Conservation (phyloP, 2,113 vertebrate species). For the Trachemys scripta region DNA sequence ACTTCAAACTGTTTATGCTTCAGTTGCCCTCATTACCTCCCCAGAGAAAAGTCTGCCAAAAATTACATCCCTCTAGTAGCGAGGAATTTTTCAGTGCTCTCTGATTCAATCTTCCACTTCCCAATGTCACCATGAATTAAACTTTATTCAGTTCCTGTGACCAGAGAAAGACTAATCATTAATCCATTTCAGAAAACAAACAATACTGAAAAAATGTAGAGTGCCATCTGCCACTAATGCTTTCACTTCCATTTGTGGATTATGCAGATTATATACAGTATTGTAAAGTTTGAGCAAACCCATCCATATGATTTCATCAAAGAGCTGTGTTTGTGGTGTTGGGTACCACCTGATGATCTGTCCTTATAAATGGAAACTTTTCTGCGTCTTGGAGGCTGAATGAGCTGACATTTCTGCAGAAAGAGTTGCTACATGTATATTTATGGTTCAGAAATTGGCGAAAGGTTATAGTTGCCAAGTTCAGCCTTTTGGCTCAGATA, state of each 20-base stretch:
- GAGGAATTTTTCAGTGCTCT: not conserved
- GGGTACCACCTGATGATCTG: constrained; percentile 14
- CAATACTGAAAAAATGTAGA: not conserved
- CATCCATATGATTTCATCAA: constrained; percentile 27
- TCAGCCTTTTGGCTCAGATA: not conserved
- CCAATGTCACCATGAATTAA: not conserved
- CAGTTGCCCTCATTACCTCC: not conserved
- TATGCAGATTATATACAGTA: constrained; percentile 4
- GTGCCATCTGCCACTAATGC: not conserved
- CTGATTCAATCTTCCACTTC: not conserved
- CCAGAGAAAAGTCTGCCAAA: not conserved
- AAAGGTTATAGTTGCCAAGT: not conserved
- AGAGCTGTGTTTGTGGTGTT: constrained; percentile 17
- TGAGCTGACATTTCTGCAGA: constrained; percentile 4
- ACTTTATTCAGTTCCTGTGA: too few species aligned
- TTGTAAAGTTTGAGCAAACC: constrained; percentile 1
- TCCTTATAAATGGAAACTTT: constrained; percentile 55
- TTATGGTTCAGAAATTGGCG: constrained; percentile 46
- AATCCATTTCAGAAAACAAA: constrained; percentile 28
- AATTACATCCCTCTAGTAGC: not conserved
- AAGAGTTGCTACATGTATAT: not conserved
- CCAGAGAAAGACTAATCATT: not conserved
- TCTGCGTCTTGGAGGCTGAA: not conserved
- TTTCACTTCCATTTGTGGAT: constrained; percentile 55
- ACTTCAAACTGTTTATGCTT: not conserved